A percentile compares a stretch with the other conserved stretches of the same genome.
phyloP scores from a whole-genome alignment of 2,888 invertebrate species.

The Aromia moschata region DNA sequence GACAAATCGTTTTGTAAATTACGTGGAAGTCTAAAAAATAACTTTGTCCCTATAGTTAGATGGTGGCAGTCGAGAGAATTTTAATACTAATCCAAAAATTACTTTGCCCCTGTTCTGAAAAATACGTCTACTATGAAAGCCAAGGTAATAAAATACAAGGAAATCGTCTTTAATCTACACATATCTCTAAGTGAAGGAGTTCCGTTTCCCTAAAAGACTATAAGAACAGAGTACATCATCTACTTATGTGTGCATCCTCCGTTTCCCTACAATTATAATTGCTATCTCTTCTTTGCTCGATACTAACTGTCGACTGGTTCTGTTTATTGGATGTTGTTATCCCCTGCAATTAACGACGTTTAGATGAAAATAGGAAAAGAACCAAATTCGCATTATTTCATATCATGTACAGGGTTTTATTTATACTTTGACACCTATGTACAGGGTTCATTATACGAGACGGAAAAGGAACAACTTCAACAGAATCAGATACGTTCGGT shows the following conservation, averaged over 20 bases:
- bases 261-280: constrained; percentile 59
- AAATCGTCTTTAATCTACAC: constrained; percentile 35
- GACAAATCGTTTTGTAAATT: constrained; percentile 24
- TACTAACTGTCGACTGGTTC: constrained; percentile 44
- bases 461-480: too few species aligned
- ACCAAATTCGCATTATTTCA: too few species aligned
- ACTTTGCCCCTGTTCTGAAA: constrained; percentile 39
- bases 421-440: too few species aligned
- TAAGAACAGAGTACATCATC: constrained; percentile 48
- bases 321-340: constrained; percentile 56
- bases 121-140: constrained; percentile 45
- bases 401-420: too few species aligned
- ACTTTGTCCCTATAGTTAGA: constrained; percentile 37
- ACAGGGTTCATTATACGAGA: too few species aligned
- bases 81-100: constrained; percentile 37
- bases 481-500: too few species aligned
- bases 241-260: constrained; percentile 59
- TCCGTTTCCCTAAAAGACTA: constrained; percentile 31
- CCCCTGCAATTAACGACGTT: constrained; percentile 48
- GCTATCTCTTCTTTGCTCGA: constrained; percentile 53
- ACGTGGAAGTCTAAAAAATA: constrained; percentile 41
- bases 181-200: constrained; percentile 25
- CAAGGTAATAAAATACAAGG: constrained; percentile 49
- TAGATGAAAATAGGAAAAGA: too few species aligned
- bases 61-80: constrained; percentile 46